Percentiles rank a stretch among this genome's conserved stretches.
phyloP scores from a whole-genome alignment of 2,113 vertebrate species.

The Lagopus muta region DNA sequence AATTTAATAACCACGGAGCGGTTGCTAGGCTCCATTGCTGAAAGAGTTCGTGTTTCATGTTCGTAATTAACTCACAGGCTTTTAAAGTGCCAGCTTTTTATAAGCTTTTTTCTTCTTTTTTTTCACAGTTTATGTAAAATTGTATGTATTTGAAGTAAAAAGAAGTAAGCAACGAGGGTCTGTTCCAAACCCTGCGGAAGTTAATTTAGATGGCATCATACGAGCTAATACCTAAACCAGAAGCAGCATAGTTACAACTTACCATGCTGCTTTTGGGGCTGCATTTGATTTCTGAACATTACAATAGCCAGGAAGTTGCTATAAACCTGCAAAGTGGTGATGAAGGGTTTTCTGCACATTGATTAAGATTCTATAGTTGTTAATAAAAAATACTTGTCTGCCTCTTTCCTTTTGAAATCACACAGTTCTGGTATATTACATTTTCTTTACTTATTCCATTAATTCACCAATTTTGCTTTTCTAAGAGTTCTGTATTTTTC shows the following conservation, averaged over 20 bases:
- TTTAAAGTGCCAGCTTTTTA: background rate
- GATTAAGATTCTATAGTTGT: background rate
- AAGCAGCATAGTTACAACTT: background rate
- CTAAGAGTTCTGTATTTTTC: background rate
- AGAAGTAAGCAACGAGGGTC: background rate
- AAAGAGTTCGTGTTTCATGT: background rate
- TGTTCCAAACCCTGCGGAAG: background rate
- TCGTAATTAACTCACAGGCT: background rate
- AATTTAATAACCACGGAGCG: background rate
- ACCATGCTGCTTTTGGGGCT: background rate
- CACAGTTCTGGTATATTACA: background rate
- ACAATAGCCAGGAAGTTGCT: background rate
- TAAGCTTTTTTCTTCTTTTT: background rate
- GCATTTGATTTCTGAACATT: background rate
- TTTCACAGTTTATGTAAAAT: background rate
- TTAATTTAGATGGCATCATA: background rate
- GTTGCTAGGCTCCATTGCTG: background rate
- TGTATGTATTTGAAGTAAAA: background rate
- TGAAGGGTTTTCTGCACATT: background rate
- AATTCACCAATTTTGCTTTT: background rate
- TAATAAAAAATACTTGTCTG: slow-evolving; percentile 17
- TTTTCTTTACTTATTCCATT: background rate
- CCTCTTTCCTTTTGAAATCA: slow-evolving; percentile 14
- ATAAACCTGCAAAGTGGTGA: background rate
- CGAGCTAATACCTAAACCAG: background rate